Conservation (phyloP, 2,888 invertebrate genomes). For the Cheilosia impressa region DNA sequence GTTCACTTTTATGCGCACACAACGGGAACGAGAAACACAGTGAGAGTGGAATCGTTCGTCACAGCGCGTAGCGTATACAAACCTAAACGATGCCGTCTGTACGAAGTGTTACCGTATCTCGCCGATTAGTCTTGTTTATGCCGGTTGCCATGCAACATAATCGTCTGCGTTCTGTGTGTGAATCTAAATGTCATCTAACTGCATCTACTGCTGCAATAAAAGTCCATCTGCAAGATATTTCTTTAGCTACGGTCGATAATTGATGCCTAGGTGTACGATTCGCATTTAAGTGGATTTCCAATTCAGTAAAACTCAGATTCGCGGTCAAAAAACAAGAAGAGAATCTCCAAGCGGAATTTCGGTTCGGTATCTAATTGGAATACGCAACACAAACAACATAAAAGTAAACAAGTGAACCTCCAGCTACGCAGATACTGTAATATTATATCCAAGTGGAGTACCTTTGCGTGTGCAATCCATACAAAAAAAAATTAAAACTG, state of each 20-base stretch:
- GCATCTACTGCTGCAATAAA: slow-evolving; percentile 57
- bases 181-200: slow-evolving; percentile 63
- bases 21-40: slow-evolving; percentile 32
- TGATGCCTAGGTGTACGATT: slow-evolving; percentile 16
- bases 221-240: slow-evolving; percentile 33
- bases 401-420: slow-evolving; percentile 73
- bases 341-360: slow-evolving; percentile 35
- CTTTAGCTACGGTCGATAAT: slow-evolving; percentile 26
- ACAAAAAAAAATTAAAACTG: slow-evolving; percentile 36
- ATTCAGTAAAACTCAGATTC: slow-evolving; percentile 9
- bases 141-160: slow-evolving; percentile 80
- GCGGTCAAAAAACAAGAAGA: slow-evolving; percentile 19
- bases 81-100: slow-evolving; percentile 61
- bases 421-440: slow-evolving; percentile 26
- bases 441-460: neutral
- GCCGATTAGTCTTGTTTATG: slow-evolving; percentile 80
- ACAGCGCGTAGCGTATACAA: slow-evolving; percentile 45
- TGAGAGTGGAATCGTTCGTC: slow-evolving; percentile 44
- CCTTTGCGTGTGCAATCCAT: slow-evolving; percentile 58
- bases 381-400: slow-evolving; percentile 51
- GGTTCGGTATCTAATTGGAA: slow-evolving; percentile 64
- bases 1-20: slow-evolving; percentile 24
- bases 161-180: slow-evolving; percentile 67
- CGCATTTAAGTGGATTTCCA: slow-evolving; percentile 28
- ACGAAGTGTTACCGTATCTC: slow-evolving; percentile 73